Evolutionary conservation across 92 coral and sea anemone genomes (phyloP), one percentile per base, ranked within the genome.

Genomic region (Pocillopora grandis): DNA sequence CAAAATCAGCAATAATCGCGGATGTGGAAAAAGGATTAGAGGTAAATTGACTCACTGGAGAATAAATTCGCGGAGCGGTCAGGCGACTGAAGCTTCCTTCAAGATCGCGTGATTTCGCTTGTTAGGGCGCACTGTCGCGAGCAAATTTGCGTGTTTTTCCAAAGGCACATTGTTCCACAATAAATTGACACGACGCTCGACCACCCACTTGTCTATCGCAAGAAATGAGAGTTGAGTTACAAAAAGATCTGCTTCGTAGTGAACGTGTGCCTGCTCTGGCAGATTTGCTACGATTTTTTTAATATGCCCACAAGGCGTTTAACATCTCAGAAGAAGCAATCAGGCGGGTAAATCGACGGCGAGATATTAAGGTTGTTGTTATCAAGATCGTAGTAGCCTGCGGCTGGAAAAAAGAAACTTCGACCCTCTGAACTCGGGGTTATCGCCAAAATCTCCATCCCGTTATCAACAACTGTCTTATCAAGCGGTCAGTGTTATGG

Each of bases 31-130:
- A 57, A 21, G 31, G 20, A 23, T 75, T 64, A 21, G 13, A 12
- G 3, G 52, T 56, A 23, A 64, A 58, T 23, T 76, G 20, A 58
- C 14, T 67, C 13, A n/a, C 33, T 21, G 37, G 18, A 12, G 62
- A 5, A 21, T 68, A 14, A 33, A 13, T 68, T 11, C 36, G 52
- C 19, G 17, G 49, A 68, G 48, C 16, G 72, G n/a, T 16, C 72
- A 23, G 62, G 18, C 62, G 14, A 12, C 20, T 36, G 55, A 70
- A 16, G 19, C 7, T 13, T n/a, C 20, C n/a, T 49, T 67, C 0
- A 18, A 3, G 73, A 64, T 78, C 82, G 82, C 82, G 82, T 78
- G 82, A 78, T n/a, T 12, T 49, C 18, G 63, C 18, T 58, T 42
- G n/a, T 76, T 17, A 33, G 10, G 15, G 37, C 68, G 33, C 80